A percentile compares a stretch with the other conserved stretches of the same genome.
phyloP scores from a whole-genome alignment of 2,888 invertebrate genomes.

The Bembecia ichneumoniformis region DNA sequence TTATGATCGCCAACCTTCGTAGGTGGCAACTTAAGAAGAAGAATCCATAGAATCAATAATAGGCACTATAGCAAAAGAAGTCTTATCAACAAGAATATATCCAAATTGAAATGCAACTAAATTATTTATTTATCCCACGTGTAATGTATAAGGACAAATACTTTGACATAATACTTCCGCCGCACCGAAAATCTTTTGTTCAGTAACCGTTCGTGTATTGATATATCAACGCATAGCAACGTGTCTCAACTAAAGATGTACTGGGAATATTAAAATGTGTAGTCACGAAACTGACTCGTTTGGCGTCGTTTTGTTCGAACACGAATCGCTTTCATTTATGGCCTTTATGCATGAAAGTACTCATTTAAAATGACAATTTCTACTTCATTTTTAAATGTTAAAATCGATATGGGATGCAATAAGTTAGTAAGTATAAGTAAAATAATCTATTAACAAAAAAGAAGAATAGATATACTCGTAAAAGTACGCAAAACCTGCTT shows the following conservation, averaged over 20 bases:
- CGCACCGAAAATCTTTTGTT: neutral
- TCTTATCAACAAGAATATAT: no score
- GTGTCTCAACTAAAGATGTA: conserved; percentile 21
- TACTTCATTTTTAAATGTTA: neutral
- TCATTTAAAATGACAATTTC: neutral
- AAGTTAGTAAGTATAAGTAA: no score
- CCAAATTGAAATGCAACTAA: no score
- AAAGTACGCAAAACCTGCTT: no score
- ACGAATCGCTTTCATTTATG: neutral
- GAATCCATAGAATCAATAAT: no score
- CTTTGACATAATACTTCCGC: neutral
- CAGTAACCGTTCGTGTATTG: conserved; percentile 25
- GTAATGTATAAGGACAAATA: no score
- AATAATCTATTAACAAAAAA: no score
- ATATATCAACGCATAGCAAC: conserved; percentile 59
- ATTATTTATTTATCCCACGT: no score
- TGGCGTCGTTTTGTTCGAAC: neutral
- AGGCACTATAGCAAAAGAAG: no score
- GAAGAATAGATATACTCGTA: no score
- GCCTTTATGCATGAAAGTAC: neutral
- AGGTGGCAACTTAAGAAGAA: no score
- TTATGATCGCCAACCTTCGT: no score
- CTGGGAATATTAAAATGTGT: conserved; percentile 50
- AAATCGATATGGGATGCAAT: neutral
- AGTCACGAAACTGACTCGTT: conserved; percentile 41